These are phyloP conservation scores for Ficedula albicollis DNA, from an alignment of 2,797 vertebrate species.

Conservation along the genomic window DNA sequence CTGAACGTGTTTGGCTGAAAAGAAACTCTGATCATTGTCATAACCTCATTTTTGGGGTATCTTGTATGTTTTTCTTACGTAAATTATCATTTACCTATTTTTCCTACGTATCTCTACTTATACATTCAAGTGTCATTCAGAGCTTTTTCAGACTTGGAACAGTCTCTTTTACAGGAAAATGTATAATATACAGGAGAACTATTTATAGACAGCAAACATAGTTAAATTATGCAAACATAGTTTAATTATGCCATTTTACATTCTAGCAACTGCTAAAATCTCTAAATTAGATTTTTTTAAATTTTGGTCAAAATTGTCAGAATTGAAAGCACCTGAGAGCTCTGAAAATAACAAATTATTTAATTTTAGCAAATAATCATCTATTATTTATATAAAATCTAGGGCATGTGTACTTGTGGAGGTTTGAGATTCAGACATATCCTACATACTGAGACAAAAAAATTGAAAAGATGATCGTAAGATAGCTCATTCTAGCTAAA, in stretches of 20 bases:
- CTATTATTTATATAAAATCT: conserved; percentile 48
- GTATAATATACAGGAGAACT: not conserved
- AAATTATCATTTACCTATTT: not conserved
- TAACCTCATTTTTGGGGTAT: not conserved
- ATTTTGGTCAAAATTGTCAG: not conserved
- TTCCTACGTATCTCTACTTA: not conserved
- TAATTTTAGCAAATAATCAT: conserved; percentile 36
- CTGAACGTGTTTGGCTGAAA: not conserved
- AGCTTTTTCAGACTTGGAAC: not conserved
- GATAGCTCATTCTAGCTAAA: not conserved
- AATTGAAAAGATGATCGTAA: not conserved
- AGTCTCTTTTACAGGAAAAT: not conserved
- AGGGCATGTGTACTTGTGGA: not conserved
- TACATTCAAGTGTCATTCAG: not conserved
- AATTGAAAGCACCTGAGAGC: not conserved
- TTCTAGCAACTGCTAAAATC: not conserved
- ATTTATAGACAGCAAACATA: not conserved
- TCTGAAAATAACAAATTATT: not conserved
- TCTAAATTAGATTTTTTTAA: not conserved
- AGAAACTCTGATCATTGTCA: not conserved
- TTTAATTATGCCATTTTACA: not conserved
- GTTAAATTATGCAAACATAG: not conserved
- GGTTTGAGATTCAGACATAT: not conserved
- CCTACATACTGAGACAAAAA: not conserved
- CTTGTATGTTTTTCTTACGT: not conserved